Evolutionary conservation across 2,113 vertebrate genomes (phyloP), one percentile per base, ranked within the genome.

Genomic region (Hippocampus abdominalis): DNA sequence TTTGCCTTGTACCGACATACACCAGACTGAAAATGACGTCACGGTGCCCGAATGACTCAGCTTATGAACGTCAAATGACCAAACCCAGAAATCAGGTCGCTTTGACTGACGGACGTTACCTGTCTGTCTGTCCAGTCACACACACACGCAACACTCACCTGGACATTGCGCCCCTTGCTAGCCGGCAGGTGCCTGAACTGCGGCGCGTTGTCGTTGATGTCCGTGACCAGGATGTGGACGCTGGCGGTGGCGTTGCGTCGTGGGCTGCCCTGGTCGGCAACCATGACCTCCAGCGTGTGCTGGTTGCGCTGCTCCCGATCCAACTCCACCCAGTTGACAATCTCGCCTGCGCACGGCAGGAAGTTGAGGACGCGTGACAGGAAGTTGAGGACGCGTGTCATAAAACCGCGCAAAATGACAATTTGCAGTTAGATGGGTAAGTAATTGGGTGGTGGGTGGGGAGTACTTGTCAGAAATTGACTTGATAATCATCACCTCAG

Each of bases 191-290:
- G 92, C 0, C 90, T 93, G 79, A 98, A 98, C 59, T 81, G 85
- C 0, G 96, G 96, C 0, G 80, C 54, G 76, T 95, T 95, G 79
- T 98, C 96, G 0, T 97, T 98, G 84, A 92, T 9, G 81, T 98
- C 95, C 0, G 79, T 91, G 57, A 98, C 87, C 0, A 86, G 60
- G 69, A 98, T 70, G 64, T 92, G 91, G 66, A 94, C 85, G 0
- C 79, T 44, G 57, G 86, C 59, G 0, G 93, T 96, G 89, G 92
- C 82, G 0, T 93, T 98, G 39, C 85, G 93, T 0, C 74, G 92
- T 0, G 94, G 94, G 3, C 78, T 82, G 18, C 97, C 96, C 0
- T 93, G 91, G 72, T 98, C 96, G 0, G 88, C 93, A 76, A 90
- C 97, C 48, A 98, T 87, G 73, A 95, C 91, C 1, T 85, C 91